Conservation (phyloP, 2,888 invertebrate genomes). For the Heliconius charithonia region DNA sequence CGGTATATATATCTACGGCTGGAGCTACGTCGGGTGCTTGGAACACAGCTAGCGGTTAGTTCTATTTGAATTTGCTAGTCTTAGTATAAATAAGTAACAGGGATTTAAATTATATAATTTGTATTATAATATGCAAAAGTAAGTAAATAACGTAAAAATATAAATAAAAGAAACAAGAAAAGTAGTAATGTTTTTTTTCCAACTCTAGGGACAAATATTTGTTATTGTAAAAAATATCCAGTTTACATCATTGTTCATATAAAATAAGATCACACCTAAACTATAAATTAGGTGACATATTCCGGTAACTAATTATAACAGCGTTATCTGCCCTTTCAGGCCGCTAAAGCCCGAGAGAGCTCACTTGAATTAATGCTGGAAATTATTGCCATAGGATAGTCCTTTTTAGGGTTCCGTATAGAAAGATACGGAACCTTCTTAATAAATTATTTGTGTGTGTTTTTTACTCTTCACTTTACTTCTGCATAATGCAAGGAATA, state of each 20-base stretch:
- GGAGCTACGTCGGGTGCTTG: too few relatives aligned
- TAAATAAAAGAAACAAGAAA: background rate
- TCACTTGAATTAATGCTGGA: constrained; percentile 41
- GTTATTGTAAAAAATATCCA: background rate
- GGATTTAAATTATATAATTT: too few relatives aligned
- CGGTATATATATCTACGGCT: too few relatives aligned
- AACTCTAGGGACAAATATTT: background rate
- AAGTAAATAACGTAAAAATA: background rate
- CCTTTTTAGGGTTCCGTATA: background rate
- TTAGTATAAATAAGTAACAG: too few relatives aligned
- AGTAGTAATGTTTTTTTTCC: too few relatives aligned
- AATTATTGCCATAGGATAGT: constrained; percentile 32
- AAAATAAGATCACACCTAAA: constrained; percentile 5
- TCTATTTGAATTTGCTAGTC: too few relatives aligned
- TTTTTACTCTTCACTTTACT: background rate
- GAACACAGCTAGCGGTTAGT: too few relatives aligned
- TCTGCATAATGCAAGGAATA: background rate
- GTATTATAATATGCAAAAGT: background rate
- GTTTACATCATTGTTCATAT: background rate
- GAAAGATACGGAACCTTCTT: background rate
- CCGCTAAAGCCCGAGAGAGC: constrained; percentile 36
- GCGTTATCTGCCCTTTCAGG: constrained; percentile 42
- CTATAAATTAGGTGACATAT: constrained; percentile 34
- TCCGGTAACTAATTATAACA: constrained; percentile 26
- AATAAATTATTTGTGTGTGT: background rate